Conservation (phyloP, 2,888 invertebrate species). For the Exocentrus adspersus region DNA sequence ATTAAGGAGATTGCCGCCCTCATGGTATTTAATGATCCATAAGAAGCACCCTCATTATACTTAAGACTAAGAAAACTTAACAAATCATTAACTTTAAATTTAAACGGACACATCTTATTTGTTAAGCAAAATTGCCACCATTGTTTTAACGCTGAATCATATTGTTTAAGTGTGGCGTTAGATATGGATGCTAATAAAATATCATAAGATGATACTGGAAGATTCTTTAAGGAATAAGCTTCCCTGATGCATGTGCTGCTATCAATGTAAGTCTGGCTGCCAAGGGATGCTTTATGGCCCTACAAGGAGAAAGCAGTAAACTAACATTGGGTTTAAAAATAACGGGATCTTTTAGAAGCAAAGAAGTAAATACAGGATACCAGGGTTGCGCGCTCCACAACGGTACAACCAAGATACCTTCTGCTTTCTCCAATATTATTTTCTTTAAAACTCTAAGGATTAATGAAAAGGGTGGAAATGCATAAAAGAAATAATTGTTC, state of each 20-base stretch:
- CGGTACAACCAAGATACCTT: slow-evolving; percentile 49
- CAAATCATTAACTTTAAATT: too few species aligned
- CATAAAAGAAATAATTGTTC: slow-evolving; percentile 42
- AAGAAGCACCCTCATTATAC: too few species aligned
- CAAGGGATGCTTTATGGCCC: background rate
- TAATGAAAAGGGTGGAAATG: slow-evolving; percentile 51
- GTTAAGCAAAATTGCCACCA: too few species aligned
- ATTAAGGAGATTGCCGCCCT: too few species aligned
- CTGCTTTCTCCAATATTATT: slow-evolving; percentile 47
- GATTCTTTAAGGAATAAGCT: background rate
- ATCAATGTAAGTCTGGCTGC: background rate
- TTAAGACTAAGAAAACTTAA: too few species aligned
- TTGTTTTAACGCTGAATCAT: too few species aligned
- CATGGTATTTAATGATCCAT: too few species aligned
- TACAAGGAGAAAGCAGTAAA: slow-evolving; percentile 13
- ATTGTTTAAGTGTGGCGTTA: too few species aligned
- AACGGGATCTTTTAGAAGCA: background rate
- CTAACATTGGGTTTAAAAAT: slow-evolving; percentile 4
- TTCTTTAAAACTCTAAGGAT: slow-evolving; percentile 46
- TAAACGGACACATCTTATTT: too few species aligned
- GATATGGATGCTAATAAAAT: too few species aligned
- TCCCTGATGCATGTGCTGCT: slow-evolving; percentile 6
- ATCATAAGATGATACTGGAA: background rate
- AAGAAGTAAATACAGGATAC: slow-evolving; percentile 38
- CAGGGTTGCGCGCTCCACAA: slow-evolving; percentile 48